Evolutionary conservation across 2,797 vertebrate species (phyloP).

Genomic region (Hydrocynus forskahlii): DNA sequence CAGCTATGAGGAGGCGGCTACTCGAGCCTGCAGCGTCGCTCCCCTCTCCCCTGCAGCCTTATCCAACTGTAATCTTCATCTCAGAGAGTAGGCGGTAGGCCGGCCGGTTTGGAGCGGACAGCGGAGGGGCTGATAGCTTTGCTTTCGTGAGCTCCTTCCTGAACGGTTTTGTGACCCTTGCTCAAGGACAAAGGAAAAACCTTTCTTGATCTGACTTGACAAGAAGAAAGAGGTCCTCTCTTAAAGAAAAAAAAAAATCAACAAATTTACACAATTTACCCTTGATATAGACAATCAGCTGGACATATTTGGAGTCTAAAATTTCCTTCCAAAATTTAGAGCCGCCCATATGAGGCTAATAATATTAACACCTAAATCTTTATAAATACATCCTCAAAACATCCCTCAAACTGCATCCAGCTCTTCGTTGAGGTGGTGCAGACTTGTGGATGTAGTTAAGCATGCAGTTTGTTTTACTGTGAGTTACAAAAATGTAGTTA

Average conservation of each 20-base stretch:
- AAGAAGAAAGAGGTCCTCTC: slow-evolving; percentile 23
- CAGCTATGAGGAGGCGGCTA: slow-evolving; percentile 75
- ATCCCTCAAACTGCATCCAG: no score
- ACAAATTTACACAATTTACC: not conserved
- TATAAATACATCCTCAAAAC: no score
- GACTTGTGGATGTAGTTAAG: no score
- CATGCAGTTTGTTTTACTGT: no score
- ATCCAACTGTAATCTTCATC: slow-evolving; percentile 65
- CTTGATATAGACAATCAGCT: no score
- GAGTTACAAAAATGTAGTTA: no score
- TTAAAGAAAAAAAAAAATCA: not conserved
- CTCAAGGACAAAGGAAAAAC: slow-evolving; percentile 76
- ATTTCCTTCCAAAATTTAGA: no score
- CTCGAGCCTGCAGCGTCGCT: slow-evolving; percentile 70
- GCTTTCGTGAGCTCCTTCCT: slow-evolving; percentile 77
- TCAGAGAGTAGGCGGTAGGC: slow-evolving; percentile 47
- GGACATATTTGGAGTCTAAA: no score
- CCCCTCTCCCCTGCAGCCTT: slow-evolving; percentile 46
- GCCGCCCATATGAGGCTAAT: no score
- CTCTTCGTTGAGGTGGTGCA: no score
- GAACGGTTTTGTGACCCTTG: slow-evolving; percentile 75
- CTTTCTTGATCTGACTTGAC: slow-evolving; percentile 50
- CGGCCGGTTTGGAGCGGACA: slow-evolving; percentile 63
- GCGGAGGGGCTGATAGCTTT: slow-evolving; percentile 73
- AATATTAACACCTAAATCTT: no score